Conservation (phyloP, 2,888 invertebrate genomes). For the Ecliptopera silaceata region DNA sequence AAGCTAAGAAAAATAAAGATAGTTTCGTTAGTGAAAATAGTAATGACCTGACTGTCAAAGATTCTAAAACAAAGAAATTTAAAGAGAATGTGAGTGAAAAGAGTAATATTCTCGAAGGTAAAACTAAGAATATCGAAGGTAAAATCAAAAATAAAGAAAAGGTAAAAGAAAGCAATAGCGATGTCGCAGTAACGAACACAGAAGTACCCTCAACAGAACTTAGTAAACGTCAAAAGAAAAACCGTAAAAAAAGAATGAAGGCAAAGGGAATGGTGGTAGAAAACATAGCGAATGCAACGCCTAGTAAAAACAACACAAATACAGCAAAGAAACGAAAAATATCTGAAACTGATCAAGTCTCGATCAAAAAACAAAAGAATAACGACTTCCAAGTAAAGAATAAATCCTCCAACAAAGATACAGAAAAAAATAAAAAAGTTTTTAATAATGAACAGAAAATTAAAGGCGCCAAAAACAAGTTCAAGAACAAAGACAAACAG, state of each 20-base stretch:
- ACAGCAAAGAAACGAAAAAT: conserved; percentile 40
- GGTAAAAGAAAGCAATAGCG: conserved; percentile 1
- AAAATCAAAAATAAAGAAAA: conserved; percentile 1
- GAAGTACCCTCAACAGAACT: conserved; percentile 10
- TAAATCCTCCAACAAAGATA: conserved; percentile 19
- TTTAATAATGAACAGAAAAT: conserved; percentile 37
- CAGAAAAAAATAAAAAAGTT: conserved; percentile 26
- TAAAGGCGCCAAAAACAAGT: conserved; percentile 43
- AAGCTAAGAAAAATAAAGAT: not conserved
- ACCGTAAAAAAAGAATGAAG: conserved; percentile 41
- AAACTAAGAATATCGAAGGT: not conserved
- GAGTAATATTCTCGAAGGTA: no score
- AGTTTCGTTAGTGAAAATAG: not conserved
- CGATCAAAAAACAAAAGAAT: conserved; percentile 29
- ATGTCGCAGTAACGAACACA: not conserved
- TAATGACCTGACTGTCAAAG: not conserved
- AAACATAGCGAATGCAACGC: conserved; percentile 43
- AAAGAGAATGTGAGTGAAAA: not conserved
- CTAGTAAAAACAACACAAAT: conserved; percentile 46
- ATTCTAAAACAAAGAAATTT: not conserved
- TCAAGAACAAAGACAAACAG: conserved; percentile 44
- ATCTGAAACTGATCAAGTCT: conserved; percentile 28
- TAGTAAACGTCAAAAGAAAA: conserved; percentile 48
- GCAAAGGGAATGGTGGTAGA: conserved; percentile 50
- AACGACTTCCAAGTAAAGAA: conserved; percentile 42